Conservation (phyloP, 2,888 invertebrate species). For the Biston stratarius region DNA sequence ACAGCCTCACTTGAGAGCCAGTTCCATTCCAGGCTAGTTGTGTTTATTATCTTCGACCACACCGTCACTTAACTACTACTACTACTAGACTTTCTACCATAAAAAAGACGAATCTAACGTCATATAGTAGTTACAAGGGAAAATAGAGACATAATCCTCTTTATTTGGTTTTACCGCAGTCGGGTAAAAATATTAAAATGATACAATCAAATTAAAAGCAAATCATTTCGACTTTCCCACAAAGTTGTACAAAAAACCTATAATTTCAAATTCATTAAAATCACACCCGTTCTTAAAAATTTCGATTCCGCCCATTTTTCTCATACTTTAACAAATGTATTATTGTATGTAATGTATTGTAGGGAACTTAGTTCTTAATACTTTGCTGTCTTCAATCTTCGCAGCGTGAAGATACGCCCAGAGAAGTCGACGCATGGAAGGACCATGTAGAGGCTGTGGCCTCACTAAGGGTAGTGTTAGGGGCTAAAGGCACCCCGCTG, state of each 20-base stretch:
- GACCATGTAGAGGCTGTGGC: conserved; percentile 29
- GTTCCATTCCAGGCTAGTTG: no score
- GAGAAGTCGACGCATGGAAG: conserved; percentile 16
- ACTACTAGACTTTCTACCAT: no score
- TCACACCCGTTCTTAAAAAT: conserved; percentile 36
- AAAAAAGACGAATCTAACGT: no score
- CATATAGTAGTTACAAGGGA: no score
- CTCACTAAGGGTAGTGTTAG: conserved; percentile 25
- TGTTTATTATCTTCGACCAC: no score
- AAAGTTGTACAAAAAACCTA: conserved; percentile 32
- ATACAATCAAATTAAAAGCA: neutral
- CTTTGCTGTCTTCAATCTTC: conserved; percentile 56
- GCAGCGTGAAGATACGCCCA: conserved; percentile 69
- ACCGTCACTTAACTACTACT: no score
- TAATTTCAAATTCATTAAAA: conserved; percentile 39
- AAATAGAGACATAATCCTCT: no score
- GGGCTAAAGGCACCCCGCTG: conserved; percentile 65
- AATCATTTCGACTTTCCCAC: conserved; percentile 37
- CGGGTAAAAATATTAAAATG: neutral
- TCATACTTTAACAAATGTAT: conserved; percentile 46
- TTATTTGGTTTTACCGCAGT: no score
- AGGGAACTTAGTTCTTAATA: conserved; percentile 49
- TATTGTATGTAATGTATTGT: conserved; percentile 44
- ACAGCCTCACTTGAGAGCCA: no score
- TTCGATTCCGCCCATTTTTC: conserved; percentile 56